phyloP scores from a whole-genome alignment of 2,888 invertebrate species.

The Polymixis flavicincta region DNA sequence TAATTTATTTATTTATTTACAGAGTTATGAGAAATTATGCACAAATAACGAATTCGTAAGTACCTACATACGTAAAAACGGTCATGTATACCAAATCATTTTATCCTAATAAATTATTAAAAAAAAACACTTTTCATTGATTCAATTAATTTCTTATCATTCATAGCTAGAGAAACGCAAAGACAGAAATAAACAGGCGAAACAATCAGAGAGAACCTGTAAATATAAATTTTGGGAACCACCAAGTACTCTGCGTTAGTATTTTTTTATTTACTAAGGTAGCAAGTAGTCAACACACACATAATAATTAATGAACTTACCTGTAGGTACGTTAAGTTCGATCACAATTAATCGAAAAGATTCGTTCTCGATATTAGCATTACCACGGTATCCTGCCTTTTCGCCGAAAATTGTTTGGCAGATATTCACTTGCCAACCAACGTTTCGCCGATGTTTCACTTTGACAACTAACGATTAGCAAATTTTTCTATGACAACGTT shows the following conservation, averaged over 20 bases:
- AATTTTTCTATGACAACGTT: too few relatives aligned
- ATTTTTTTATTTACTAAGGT: not conserved
- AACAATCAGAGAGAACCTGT: slow-evolving; percentile 75
- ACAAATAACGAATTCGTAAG: slow-evolving; percentile 77
- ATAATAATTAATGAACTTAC: not conserved
- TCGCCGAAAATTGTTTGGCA: too few relatives aligned
- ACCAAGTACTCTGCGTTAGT: slow-evolving; percentile 82
- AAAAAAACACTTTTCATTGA: not conserved
- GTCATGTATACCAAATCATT: not conserved
- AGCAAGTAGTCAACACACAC: not conserved
- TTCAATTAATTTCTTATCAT: slow-evolving; percentile 4
- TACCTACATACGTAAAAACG: slow-evolving; percentile 39
- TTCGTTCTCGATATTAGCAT: too few relatives aligned
- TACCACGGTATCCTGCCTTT: too few relatives aligned
- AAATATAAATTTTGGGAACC: slow-evolving; percentile 87
- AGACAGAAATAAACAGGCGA: slow-evolving; percentile 79
- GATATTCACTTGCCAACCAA: too few relatives aligned
- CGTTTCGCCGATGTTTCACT: too few relatives aligned
- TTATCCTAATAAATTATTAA: not conserved
- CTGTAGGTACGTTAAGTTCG: too few relatives aligned
- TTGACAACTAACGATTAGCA: too few relatives aligned
- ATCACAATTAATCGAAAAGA: too few relatives aligned
- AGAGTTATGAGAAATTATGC: slow-evolving; percentile 82
- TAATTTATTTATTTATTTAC: slow-evolving; percentile 55
- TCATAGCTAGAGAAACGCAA: slow-evolving; percentile 80